Base-by-base conservation (phyloP, 2,888 invertebrate genomes). In the Chrysomela aeneicollis region DNA sequence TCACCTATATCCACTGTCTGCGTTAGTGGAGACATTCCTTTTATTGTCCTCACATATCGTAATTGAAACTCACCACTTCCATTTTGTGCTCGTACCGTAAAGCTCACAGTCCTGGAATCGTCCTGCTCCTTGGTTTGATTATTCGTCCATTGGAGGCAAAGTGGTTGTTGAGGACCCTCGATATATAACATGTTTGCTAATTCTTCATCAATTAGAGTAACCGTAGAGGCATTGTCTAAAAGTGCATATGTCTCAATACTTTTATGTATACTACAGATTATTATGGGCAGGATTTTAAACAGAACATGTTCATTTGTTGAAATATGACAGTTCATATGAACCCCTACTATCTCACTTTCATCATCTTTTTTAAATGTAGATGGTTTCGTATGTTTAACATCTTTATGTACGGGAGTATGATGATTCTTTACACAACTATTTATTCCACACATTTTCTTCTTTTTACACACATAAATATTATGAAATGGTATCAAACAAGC, bases 311-410 rank as follows among this genome's bases (percentile, higher is more conserved):
- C 18, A 19, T 19, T 50, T 18, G 17, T 18, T 19, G 49, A 19
- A 18, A 50, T 50, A 50, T 50, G 49, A 21, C 49, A 50, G 19
- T n/a, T n/a, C n/a, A n/a, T n/a, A n/a, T n/a, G n/a, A n/a, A n/a
- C n/a, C n/a, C n/a, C n/a, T 18, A 18, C 49, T 8, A 19, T 19
- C 5, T 50, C 49, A 50, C 4, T 9, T 50, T 50, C 49, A 19
- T 50, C 49, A 12, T 12, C 4, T n/a, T n/a, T n/a, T n/a, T n/a
- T n/a, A n/a, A n/a, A n/a, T n/a, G n/a, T n/a, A n/a, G n/a, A n/a
- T n/a, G n/a, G n/a, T n/a, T n/a, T n/a, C n/a, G n/a, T n/a, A 50
- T 12, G 2, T 12, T 18, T 18, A 5, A 19, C 4, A 1, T 50
- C 21, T 18, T 17, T 8, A 19, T 50, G 18, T 2, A 50, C 12